Evolutionary conservation across 1,140 invertebrate species (phyloP).

Genomic region (Nomia melanderi): DNA sequence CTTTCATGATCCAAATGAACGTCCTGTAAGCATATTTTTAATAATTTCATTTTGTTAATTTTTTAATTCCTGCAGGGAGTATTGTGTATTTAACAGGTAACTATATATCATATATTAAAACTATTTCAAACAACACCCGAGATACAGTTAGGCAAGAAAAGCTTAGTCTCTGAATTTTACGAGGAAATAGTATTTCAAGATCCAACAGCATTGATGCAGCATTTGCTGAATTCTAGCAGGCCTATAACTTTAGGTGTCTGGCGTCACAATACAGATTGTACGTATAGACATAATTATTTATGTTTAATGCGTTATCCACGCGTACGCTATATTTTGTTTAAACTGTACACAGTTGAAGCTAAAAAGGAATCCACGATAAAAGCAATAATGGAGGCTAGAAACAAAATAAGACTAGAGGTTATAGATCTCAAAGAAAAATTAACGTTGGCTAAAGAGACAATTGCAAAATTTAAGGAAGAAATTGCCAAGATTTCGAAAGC

Average conservation of each 20-base stretch:
- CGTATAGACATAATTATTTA: conserved; percentile 74
- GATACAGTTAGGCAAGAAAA: conserved; percentile 88
- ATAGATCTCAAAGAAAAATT: conserved; percentile 93
- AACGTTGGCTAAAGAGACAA: conserved; percentile 93
- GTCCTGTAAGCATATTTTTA: conserved; percentile 86
- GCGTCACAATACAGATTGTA: conserved; percentile 96
- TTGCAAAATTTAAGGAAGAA: conserved; percentile 93
- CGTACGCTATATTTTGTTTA: conserved; percentile 8
- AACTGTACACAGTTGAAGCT: conserved; percentile 89
- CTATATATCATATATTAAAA: conserved; percentile 97
- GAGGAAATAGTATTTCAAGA: conserved; percentile 99
- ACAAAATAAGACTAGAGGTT: conserved; percentile 92
- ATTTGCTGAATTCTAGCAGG: conserved; percentile 89
- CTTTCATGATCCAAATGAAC: conserved; percentile 98
- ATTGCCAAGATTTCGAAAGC: conserved; percentile 85
- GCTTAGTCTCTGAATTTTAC: conserved; percentile 95
- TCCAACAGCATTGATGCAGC: conserved; percentile 96
- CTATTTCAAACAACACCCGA: conserved; percentile 91
- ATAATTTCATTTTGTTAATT: not conserved
- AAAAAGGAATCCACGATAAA: conserved; percentile 92
- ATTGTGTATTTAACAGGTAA: conserved; percentile 86
- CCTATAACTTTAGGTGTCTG: conserved; percentile 88
- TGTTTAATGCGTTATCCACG: conserved; percentile 2
- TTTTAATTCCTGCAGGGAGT: not conserved
- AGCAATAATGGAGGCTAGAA: conserved; percentile 90